phyloP scores from a whole-genome alignment of 2,113 vertebrate species.

The Dendropsophus ebraccatus region DNA sequence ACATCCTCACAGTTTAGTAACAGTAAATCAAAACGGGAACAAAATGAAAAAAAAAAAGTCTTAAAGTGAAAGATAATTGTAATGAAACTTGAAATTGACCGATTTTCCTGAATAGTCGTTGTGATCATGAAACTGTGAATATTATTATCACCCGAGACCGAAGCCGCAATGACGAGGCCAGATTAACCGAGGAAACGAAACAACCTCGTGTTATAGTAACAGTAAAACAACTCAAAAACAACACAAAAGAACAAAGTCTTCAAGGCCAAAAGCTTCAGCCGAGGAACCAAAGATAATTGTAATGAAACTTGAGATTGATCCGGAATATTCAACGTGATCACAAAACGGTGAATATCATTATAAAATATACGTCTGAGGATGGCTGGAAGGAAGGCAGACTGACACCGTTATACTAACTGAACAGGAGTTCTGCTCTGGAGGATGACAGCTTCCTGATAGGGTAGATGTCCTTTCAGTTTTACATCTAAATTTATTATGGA shows the following conservation, averaged over 20 bases:
- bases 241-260: too few species aligned
- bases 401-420: not conserved
- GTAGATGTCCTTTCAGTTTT: too few species aligned
- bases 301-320: too few species aligned
- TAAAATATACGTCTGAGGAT: not conserved
- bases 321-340: too few species aligned
- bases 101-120: not conserved
- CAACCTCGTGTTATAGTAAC: too few species aligned
- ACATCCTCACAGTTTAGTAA: not conserved
- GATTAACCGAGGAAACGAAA: too few species aligned
- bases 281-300: too few species aligned
- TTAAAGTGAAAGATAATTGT: not conserved
- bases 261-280: too few species aligned
- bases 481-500: not conserved
- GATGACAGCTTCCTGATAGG: not conserved
- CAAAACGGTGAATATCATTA: not conserved
- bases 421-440: not conserved
- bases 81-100: slow-evolving; percentile 5
- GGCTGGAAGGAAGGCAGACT: not conserved
- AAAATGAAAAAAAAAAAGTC: not conserved
- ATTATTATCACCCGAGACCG: too few species aligned
- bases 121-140: not conserved
- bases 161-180: too few species aligned
- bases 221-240: too few species aligned
- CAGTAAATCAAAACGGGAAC: not conserved